Conservation (phyloP, 2,797 vertebrate species). For the Channallabes apus region DNA sequence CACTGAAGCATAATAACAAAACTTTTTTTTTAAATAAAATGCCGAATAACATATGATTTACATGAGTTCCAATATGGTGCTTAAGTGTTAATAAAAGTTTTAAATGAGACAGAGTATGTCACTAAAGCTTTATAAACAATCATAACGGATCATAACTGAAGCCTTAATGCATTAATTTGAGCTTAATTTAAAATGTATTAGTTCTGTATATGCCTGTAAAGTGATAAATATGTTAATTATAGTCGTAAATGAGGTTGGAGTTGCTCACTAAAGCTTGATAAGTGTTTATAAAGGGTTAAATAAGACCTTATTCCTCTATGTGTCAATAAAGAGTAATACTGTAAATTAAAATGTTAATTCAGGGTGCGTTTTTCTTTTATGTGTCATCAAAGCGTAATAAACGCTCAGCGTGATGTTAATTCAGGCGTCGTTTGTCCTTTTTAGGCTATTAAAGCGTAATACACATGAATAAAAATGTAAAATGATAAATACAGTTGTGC, state of each 20-base stretch:
- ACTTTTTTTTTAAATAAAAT: no score
- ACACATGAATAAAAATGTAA: no score
- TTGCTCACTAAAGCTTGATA: not conserved
- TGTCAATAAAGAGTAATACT: not conserved
- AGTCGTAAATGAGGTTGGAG: not conserved
- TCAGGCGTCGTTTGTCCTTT: not conserved
- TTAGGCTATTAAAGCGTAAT: not conserved
- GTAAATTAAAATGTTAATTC: not conserved
- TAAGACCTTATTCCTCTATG: not conserved
- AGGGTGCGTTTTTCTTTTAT: no score
- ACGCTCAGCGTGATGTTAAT: not conserved
- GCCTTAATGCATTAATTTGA: no score
- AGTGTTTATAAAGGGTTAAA: slow-evolving; percentile 7
- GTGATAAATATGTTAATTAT: not conserved
- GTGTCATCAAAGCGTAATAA: not conserved
- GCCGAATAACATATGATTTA: no score
- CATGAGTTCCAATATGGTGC: no score
- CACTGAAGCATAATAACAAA: no score
- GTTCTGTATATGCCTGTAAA: not conserved
- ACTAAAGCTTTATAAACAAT: not conserved
- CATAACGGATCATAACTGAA: not conserved
- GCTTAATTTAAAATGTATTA: no score
- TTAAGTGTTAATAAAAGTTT: not conserved
- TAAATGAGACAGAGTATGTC: not conserved
- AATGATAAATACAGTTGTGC: no score